Evolutionary conservation across 2,113 vertebrate genomes (phyloP).

Genomic region (Cephalopterus ornatus): DNA sequence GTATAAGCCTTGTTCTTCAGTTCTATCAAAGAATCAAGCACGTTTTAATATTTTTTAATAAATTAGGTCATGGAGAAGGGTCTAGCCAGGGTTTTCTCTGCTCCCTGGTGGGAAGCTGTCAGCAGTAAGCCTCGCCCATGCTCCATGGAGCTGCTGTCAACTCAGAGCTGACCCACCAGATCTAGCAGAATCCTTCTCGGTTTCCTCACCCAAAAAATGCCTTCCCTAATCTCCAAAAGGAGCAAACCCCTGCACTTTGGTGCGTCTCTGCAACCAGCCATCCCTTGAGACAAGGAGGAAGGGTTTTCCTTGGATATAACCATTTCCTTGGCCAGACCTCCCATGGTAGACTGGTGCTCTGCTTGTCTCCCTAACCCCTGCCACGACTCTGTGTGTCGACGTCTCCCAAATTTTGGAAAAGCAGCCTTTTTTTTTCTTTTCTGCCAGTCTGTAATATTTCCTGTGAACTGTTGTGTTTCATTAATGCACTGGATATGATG

Average conservation of each 20-base stretch:
- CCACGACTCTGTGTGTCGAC: accelerated
- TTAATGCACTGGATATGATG: neutral
- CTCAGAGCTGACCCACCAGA: neutral
- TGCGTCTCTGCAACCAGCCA: neutral
- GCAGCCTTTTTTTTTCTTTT: neutral
- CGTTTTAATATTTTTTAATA: neutral
- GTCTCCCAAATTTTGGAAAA: neutral
- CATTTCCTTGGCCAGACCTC: neutral
- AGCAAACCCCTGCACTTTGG: neutral
- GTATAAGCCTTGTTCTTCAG: neutral
- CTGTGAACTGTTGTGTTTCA: accelerated
- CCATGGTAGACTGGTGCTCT: neutral
- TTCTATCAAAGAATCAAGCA: neutral
- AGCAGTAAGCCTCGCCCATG: neutral
- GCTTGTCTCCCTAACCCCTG: neutral
- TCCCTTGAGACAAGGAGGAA: neutral
- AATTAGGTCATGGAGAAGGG: neutral
- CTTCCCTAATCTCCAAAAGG: neutral
- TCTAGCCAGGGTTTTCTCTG: neutral
- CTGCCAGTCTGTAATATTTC: neutral
- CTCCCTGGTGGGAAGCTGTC: neutral
- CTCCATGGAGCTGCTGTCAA: neutral
- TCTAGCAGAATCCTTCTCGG: neutral
- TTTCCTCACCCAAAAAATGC: neutral
- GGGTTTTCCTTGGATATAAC: neutral